Evolutionary conservation across 2,888 invertebrate genomes (phyloP).

Genomic region (Phengaris arion): DNA sequence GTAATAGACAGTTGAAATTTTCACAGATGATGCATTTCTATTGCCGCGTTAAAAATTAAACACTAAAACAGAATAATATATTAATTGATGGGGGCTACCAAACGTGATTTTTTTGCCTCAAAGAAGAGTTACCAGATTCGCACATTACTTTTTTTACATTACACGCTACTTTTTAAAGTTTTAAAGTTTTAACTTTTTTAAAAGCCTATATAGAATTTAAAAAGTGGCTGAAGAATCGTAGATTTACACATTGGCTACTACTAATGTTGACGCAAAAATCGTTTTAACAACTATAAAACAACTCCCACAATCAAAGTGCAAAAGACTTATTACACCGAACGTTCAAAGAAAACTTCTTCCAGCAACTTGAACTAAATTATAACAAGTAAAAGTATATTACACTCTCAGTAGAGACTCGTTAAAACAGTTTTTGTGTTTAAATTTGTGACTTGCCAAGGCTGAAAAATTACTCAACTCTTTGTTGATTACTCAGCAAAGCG

Average conservation of each 20-base stretch:
- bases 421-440: constrained; percentile 24
- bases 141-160: too few relatives aligned
- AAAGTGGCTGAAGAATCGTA: background rate
- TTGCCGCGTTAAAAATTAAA: too few relatives aligned
- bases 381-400: constrained; percentile 22
- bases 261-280: background rate
- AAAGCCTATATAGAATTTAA: background rate
- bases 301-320: constrained; percentile 1
- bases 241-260: background rate
- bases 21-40: too few relatives aligned
- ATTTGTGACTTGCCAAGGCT: constrained; percentile 18
- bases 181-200: too few relatives aligned
- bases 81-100: too few relatives aligned
- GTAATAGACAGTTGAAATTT: too few relatives aligned
- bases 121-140: too few relatives aligned
- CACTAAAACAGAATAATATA: too few relatives aligned
- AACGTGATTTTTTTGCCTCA: too few relatives aligned
- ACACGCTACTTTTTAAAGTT: too few relatives aligned
- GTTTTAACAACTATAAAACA: background rate
- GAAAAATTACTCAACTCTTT: constrained; percentile 18
- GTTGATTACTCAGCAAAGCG: constrained; percentile 5
- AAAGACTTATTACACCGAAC: background rate
- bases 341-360: constrained; percentile 5
- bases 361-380: constrained; percentile 16
- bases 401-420: background rate